Conservation (phyloP, 2,888 invertebrate genomes). For the Monochamus alternatus region DNA sequence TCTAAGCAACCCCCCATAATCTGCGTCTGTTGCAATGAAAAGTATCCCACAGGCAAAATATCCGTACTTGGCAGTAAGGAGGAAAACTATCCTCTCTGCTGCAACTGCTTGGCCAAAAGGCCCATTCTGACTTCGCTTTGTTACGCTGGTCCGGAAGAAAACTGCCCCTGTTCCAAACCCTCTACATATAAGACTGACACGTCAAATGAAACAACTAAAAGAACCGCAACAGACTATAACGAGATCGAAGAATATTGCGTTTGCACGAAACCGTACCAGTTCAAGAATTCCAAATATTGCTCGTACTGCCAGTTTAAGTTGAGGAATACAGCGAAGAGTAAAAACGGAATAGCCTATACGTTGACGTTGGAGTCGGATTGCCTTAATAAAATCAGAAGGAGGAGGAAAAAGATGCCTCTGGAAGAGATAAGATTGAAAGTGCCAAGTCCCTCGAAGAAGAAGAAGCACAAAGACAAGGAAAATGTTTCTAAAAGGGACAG, state of each 20-base stretch:
- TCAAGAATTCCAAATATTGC: slow-evolving; percentile 49
- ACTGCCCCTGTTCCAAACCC: slow-evolving; percentile 52
- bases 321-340: slow-evolving; percentile 55
- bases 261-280: slow-evolving; percentile 43
- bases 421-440: slow-evolving; percentile 62
- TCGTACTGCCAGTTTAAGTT: slow-evolving; percentile 59
- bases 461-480: slow-evolving; percentile 52
- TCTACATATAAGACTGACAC: slow-evolving; percentile 26
- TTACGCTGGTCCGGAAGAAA: slow-evolving; percentile 50
- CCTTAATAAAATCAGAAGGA: slow-evolving; percentile 38
- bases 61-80: slow-evolving; percentile 45
- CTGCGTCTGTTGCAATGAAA: slow-evolving; percentile 56
- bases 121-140: slow-evolving; percentile 46
- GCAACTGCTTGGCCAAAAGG: slow-evolving; percentile 48
- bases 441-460: slow-evolving; percentile 50
- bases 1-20: slow-evolving; percentile 27
- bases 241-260: slow-evolving; percentile 54
- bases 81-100: slow-evolving; percentile 51
- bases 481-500: slow-evolving; percentile 44
- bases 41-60: slow-evolving; percentile 41
- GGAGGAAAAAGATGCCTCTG: slow-evolving; percentile 47
- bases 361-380: slow-evolving; percentile 65
- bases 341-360: slow-evolving; percentile 71
- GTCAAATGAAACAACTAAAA: slow-evolving; percentile 51
- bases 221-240: slow-evolving; percentile 6